Conservation (phyloP, 2,113 vertebrate species). For the Antennarius striatus region DNA sequence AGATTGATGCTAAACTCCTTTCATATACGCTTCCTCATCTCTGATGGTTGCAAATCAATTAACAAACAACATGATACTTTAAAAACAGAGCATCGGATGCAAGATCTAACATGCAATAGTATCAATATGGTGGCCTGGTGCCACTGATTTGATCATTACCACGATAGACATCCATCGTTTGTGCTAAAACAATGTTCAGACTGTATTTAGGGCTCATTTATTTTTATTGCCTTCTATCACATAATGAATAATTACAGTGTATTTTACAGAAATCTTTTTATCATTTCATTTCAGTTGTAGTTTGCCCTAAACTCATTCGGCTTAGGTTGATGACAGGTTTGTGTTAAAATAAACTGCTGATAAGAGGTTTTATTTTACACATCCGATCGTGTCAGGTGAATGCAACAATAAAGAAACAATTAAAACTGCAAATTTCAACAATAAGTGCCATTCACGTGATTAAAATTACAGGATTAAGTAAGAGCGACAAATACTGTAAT, state of each 20-base stretch:
- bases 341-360: slow-evolving; percentile 5
- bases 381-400: slow-evolving; percentile 16
- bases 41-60: too few species aligned
- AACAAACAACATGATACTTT: too few species aligned
- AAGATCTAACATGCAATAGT: too few species aligned
- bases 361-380: slow-evolving; percentile 14
- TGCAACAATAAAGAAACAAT: slow-evolving; percentile 6
- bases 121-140: too few species aligned
- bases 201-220: slow-evolving; percentile 5
- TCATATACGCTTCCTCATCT: too few species aligned
- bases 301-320: too few species aligned
- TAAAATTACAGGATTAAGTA: slow-evolving; percentile 16
- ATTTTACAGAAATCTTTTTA: slow-evolving; percentile 48
- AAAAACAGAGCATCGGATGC: too few species aligned
- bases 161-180: too few species aligned
- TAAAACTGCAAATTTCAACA: slow-evolving; percentile 14
- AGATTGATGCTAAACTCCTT: too few species aligned
- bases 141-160: too few species aligned
- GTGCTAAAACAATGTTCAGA: background rate
- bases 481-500: slow-evolving; percentile 12
- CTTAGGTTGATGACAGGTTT: slow-evolving; percentile 9
- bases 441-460: slow-evolving; percentile 22
- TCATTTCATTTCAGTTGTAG: background rate
- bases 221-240: slow-evolving; percentile 59
- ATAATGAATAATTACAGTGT: slow-evolving; percentile 42